Conservation (phyloP, 2,797 vertebrate species). For the Poliocrania exsul region DNA sequence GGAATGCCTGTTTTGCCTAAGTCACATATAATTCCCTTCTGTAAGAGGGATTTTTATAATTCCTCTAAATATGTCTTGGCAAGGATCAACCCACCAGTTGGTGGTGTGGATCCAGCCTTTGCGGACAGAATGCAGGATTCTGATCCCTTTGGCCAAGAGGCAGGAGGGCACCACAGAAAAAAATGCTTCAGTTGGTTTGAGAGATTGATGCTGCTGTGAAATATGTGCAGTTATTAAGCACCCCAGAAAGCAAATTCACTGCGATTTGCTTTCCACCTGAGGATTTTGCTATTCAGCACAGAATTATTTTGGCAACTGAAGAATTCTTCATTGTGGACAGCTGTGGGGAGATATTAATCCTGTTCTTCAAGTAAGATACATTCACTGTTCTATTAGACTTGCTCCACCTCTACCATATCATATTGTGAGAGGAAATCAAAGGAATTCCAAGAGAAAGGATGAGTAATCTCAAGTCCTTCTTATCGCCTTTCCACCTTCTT, state of each 20-base stretch:
- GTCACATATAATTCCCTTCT: constrained; percentile 40
- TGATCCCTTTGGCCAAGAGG: constrained; percentile 14
- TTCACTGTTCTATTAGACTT: not conserved
- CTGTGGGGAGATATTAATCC: constrained; percentile 61
- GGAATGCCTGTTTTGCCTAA: constrained; percentile 64
- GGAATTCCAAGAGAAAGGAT: not conserved
- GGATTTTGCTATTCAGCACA: constrained; percentile 43
- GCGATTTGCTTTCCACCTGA: constrained; percentile 37
- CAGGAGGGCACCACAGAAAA: constrained; percentile 14
- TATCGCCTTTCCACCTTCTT: not conserved
- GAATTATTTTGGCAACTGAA: constrained; percentile 51
- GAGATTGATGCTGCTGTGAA: constrained; percentile 14
- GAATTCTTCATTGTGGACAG: constrained; percentile 46
- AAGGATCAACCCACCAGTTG: constrained; percentile 31
- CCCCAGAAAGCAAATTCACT: not conserved
- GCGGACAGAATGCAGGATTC: not conserved
- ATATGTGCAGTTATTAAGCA: constrained; percentile 9
- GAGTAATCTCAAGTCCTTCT: not conserved
- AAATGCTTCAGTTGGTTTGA: not conserved
- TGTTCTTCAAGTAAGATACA: constrained; percentile 15
- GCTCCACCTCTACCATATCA: not conserved
- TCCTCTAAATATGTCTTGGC: constrained; percentile 63
- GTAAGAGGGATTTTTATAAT: constrained; percentile 66
- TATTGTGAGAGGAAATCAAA: not conserved
- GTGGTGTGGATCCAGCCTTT: constrained; percentile 12